Conservation (phyloP, 2,797 vertebrate species). For the Neosilurus hyrtlii region DNA sequence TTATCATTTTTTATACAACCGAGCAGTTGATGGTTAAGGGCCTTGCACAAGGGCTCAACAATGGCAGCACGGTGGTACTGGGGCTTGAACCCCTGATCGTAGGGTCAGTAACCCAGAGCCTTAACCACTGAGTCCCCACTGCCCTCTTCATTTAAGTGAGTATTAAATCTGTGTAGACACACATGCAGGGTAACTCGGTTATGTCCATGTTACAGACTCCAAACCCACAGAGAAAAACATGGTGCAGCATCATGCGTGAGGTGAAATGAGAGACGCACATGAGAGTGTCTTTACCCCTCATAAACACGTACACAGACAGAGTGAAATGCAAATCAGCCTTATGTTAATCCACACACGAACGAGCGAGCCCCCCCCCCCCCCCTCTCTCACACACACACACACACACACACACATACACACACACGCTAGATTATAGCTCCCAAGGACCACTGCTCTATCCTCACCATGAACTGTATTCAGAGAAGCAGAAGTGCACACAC, state of each 20-base stretch:
- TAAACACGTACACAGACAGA: slow-evolving; percentile 33
- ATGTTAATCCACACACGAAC: background rate
- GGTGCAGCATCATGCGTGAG: background rate
- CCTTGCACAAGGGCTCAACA: no score
- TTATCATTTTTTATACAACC: background rate
- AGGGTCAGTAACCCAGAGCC: no score
- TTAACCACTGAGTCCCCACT: no score
- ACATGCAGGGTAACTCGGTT: background rate
- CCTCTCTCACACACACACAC: background rate
- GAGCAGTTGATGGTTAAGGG: background rate
- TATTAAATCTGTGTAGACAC: background rate
- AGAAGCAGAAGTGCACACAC: no score
- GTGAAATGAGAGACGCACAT: background rate
- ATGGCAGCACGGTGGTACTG: no score
- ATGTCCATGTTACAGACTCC: background rate
- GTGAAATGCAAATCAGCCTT: background rate
- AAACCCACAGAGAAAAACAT: background rate
- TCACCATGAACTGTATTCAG: no score
- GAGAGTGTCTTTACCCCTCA: slow-evolving; percentile 22
- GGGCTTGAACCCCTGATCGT: no score
- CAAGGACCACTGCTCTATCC: no score
- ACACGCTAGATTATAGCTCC: no score
- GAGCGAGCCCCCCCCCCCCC: no score
- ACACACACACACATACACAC: background rate
- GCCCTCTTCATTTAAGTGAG: background rate